phyloP scores from a whole-genome alignment of 2,888 invertebrate species.

The Brenthis ino region DNA sequence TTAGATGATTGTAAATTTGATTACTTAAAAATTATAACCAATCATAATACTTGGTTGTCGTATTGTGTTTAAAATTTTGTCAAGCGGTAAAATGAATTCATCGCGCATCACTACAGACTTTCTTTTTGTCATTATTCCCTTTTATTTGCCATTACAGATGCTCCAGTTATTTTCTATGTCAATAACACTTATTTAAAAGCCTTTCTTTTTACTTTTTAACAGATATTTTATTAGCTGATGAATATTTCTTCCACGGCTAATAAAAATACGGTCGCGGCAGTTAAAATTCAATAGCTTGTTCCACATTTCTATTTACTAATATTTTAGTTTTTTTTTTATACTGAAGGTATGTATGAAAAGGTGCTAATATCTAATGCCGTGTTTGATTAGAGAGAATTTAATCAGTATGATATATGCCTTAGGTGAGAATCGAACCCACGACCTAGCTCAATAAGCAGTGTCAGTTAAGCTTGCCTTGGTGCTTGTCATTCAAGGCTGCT shows the following conservation, averaged over 20 bases:
- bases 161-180: conserved; percentile 58
- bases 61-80: conserved; percentile 41
- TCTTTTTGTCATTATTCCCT: conserved; percentile 43
- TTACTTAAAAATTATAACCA: neutral
- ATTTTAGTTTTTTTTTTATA: no score
- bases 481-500: no score
- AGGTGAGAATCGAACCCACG: no score
- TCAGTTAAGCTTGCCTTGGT: no score
- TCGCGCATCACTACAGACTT: conserved; percentile 55
- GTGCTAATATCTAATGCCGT: no score
- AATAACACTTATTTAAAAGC: conserved; percentile 39
- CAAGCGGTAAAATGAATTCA: conserved; percentile 66
- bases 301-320: no score
- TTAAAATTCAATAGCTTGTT: neutral
- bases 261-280: neutral
- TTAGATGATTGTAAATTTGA: neutral
- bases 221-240: neutral
- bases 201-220: conserved; percentile 36
- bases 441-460: no score
- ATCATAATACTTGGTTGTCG: neutral
- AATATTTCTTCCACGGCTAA: neutral
- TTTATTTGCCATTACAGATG: conserved; percentile 50
- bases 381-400: no score
- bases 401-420: no score
- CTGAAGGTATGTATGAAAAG: no score